Base-by-base conservation (phyloP, 2,888 invertebrate genomes). In the Hartigia nigra region DNA sequence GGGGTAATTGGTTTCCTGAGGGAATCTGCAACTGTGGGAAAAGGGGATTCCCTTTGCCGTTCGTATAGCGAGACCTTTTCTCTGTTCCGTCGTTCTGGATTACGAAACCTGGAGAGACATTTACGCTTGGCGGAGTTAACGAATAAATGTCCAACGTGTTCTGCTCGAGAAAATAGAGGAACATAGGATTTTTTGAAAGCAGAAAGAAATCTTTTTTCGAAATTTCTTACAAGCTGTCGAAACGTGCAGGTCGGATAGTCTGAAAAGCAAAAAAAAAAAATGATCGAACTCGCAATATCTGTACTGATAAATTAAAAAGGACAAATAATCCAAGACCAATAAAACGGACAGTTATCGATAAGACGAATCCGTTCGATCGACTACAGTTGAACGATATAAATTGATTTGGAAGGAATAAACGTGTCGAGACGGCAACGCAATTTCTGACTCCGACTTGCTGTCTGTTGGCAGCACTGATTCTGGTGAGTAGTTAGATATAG, bases 301-400 rank as follows among this genome's bases (percentile, higher is more conserved):
- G n/a, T n/a, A n/a, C n/a, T n/a, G n/a, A n/a, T n/a, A n/a, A n/a
- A n/a, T n/a, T n/a, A n/a, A n/a, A n/a, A n/a, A n/a, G n/a, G n/a
- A n/a, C n/a, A n/a, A n/a, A n/a, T n/a, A n/a, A n/a, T n/a, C n/a
- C n/a, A n/a, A n/a, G 35, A 55, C 74, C 69, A 36, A 79, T 81
- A 78, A 78, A 79, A 82, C 37, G 74, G 76, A 76, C 80, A 76
- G 70, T 84, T 80, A 83, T 76, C 78, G 74, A 34, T 79, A 82
- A 77, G 72, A 69, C 39, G 75, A 39, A 72, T 55, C 72, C 74
- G 70, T 79, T 81, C 77, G 79, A 32, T 77, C 70, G 36, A 55
- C 76, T 80, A 74, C 69, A 76, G 78, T 39, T 74, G 72, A 76
- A 77, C 72, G 74, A 76, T 80, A 81, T 81, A 85, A 82, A 81